Base-by-base conservation (phyloP, 37 sponge, comb jelly and placozoan genomes). In the Haliclona indistincta region DNA sequence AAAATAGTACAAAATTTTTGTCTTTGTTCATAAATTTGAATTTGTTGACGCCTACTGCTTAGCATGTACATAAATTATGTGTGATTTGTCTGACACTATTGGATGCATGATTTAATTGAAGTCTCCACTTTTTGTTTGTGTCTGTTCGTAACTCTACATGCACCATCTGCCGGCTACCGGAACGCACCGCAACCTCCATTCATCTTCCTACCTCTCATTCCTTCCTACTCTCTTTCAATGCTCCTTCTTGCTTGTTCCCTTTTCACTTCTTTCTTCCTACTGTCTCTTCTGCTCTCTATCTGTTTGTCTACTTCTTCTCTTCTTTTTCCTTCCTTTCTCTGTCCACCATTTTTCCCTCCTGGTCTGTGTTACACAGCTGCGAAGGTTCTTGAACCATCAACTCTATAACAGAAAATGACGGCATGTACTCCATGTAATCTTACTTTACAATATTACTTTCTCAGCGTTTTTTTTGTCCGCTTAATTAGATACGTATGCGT, bases 111-210 rank as follows among this genome's bases (percentile, higher is more conserved):
- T 49, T 30, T 58, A 29, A 15, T 58, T 30, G n/a, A 38, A 35
- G n/a, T 29, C 40, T 33, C 19, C 17, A 8, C 4, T 37, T 4
- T 20, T 55, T 73, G 56, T 65, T 49, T 80, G 81, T 70, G 36
- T 66, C 4, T 74, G 67, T 55, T 10, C 44, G 43, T 45, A 4
- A n/a, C n/a, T n/a, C n/a, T n/a, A n/a, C n/a, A n/a, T n/a, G n/a
- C n/a, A n/a, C n/a, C n/a, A n/a, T n/a, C n/a, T n/a, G n/a, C n/a
- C n/a, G n/a, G n/a, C n/a, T n/a, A n/a, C n/a, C n/a, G n/a, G n/a
- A n/a, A n/a, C n/a, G n/a, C n/a, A n/a, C n/a, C n/a, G n/a, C n/a
- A n/a, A 5, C 40, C 6, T 39, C 34, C 39, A 25, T 30, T 67
- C 39, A 17, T 63, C 19, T 67, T 15, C 28, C 73, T 58, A 13